phyloP scores from a whole-genome alignment of 2,888 invertebrate species.

The Melieria omissa region DNA sequence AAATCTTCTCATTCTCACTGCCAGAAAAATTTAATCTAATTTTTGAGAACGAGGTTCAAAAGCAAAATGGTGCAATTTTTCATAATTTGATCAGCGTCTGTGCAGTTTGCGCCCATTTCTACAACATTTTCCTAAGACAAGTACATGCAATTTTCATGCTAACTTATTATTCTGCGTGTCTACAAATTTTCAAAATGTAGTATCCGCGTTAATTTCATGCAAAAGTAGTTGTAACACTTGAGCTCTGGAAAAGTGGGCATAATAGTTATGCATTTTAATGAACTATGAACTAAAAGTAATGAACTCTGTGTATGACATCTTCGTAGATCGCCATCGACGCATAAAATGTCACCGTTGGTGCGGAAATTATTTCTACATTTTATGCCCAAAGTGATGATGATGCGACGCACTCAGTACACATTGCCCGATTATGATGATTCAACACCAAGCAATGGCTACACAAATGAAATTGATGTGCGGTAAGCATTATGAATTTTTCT shows the following conservation, averaged over 20 bases:
- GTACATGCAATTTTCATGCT: no score
- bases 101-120: no score
- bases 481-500: slow-evolving; percentile 56
- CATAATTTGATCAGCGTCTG: no score
- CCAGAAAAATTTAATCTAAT: no score
- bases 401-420: slow-evolving; percentile 89
- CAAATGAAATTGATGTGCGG: slow-evolving; percentile 87
- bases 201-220: background rate
- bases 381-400: slow-evolving; percentile 91
- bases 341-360: slow-evolving; percentile 93
- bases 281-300: background rate
- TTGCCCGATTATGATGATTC: slow-evolving; percentile 86
- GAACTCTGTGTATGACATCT: background rate
- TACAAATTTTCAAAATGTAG: no score
- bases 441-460: slow-evolving; percentile 80
- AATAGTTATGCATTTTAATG: no score
- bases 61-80: no score
- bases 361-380: slow-evolving; percentile 89
- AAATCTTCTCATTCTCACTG: no score
- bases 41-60: no score
- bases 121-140: no score
- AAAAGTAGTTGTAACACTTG: background rate
- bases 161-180: no score
- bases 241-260: no score
- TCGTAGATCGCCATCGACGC: slow-evolving; percentile 87